Conservation (phyloP, 2,797 vertebrate genomes). For the Gorsachius magnificus region DNA sequence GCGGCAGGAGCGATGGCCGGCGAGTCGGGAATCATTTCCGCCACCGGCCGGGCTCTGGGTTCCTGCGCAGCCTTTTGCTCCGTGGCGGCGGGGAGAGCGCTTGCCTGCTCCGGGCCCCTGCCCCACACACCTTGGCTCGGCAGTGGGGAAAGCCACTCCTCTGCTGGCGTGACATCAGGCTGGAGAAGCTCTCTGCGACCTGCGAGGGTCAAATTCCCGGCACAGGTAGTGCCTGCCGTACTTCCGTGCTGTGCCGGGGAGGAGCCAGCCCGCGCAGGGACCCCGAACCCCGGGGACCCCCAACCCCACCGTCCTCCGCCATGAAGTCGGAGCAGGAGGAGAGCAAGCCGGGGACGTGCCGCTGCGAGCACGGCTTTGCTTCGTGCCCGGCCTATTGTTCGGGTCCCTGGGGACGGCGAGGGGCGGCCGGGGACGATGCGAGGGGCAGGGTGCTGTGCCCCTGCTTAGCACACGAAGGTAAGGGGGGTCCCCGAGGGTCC, state of each 20-base stretch:
- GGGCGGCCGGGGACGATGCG: background rate
- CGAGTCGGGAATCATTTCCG: conserved; percentile 21
- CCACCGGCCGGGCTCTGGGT: background rate
- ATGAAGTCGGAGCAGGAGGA: conserved; percentile 22
- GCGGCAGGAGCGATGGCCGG: background rate
- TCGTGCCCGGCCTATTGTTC: background rate
- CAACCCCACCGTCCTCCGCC: background rate
- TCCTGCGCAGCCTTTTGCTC: background rate
- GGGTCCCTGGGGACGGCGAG: background rate
- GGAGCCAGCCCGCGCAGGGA: background rate
- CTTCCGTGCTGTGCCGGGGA: conserved; percentile 52
- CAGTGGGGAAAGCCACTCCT: conserved; percentile 6
- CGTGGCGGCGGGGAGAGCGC: background rate
- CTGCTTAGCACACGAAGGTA: background rate
- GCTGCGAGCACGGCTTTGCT: background rate
- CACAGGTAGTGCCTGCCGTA: conserved; percentile 64
- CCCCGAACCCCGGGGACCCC: background rate
- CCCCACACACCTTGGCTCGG: background rate
- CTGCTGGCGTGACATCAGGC: conserved; percentile 58
- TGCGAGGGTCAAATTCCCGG: conserved; percentile 72
- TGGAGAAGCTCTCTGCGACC: background rate
- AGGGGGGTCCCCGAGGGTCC: background rate
- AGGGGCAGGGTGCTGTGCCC: background rate
- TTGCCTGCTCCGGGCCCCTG: background rate
- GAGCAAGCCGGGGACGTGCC: background rate